phyloP scores from a whole-genome alignment of 2,113 vertebrate genomes.

The Naja naja region DNA sequence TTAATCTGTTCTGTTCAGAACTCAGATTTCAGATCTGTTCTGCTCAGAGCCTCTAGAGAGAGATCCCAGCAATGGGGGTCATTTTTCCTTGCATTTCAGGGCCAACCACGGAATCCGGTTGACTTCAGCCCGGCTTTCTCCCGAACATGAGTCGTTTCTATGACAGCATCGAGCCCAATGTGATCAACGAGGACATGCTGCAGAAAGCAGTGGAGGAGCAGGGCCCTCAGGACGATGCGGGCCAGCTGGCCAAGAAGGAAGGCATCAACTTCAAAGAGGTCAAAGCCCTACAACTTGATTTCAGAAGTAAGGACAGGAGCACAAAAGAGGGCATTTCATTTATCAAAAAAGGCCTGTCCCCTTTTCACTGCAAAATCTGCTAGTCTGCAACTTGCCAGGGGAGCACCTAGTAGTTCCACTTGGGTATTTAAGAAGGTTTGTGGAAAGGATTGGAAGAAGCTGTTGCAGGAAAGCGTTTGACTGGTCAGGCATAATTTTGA shows the following conservation, averaged over 20 bases:
- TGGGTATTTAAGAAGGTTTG: neutral
- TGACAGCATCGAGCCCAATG: conserved; percentile 60
- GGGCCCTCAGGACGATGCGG: conserved; percentile 60
- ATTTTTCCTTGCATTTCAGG: neutral
- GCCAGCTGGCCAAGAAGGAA: conserved; percentile 63
- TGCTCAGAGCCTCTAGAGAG: too few species aligned
- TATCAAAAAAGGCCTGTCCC: neutral
- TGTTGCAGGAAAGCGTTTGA: neutral
- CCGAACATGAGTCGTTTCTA: conserved; percentile 51
- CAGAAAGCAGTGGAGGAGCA: conserved; percentile 74
- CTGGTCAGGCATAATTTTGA: too few species aligned
- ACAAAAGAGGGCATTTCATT: neutral
- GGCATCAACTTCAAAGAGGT: conserved; percentile 72
- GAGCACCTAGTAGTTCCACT: neutral
- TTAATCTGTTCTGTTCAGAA: too few species aligned
- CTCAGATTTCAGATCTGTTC: too few species aligned
- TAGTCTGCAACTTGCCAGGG: neutral
- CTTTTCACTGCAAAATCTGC: neutral
- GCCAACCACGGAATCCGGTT: neutral
- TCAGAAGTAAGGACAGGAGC: conserved; percentile 73
- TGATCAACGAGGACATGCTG: conserved; percentile 80
- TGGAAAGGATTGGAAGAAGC: neutral
- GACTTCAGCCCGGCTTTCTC: fast-evolving
- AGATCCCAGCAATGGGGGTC: neutral
- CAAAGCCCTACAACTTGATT: conserved; percentile 75